Conservation (phyloP, 2,888 invertebrate species). For the Epinotia nisella region DNA sequence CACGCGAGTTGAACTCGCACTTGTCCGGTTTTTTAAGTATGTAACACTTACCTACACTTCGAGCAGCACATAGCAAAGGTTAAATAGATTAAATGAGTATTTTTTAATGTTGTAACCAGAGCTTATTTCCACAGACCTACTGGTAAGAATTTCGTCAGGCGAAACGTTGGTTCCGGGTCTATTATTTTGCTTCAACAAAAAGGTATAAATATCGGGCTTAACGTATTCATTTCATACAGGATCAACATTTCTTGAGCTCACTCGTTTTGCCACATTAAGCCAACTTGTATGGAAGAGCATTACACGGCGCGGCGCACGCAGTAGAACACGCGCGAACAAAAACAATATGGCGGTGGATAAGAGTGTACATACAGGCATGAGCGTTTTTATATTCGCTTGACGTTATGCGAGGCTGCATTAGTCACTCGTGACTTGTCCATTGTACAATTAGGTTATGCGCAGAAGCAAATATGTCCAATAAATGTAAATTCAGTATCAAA, state of each 20-base stretch:
- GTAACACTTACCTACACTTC: too few relatives aligned
- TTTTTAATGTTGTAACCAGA: neutral
- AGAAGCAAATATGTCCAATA: neutral
- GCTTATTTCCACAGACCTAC: neutral
- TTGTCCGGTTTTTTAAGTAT: too few relatives aligned
- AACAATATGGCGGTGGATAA: neutral
- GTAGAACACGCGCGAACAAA: neutral
- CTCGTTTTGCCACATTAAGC: too few relatives aligned
- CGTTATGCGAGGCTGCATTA: too few relatives aligned
- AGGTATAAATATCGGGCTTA: neutral
- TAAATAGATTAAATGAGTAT: too few relatives aligned
- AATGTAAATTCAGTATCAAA: neutral
- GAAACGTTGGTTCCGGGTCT: neutral
- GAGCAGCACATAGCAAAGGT: too few relatives aligned
- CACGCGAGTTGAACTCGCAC: too few relatives aligned
- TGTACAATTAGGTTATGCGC: neutral
- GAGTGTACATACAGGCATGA: neutral
- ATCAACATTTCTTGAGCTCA: neutral
- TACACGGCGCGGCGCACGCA: neutral
- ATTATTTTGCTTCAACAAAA: slow-evolving; percentile 23
- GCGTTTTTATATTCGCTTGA: neutral
- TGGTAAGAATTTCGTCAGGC: slow-evolving; percentile 8
- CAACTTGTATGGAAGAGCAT: neutral
- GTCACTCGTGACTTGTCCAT: neutral
- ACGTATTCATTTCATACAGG: neutral